phyloP scores from a whole-genome alignment of 1,140 invertebrate species.

The Drosophila bipectinata region DNA sequence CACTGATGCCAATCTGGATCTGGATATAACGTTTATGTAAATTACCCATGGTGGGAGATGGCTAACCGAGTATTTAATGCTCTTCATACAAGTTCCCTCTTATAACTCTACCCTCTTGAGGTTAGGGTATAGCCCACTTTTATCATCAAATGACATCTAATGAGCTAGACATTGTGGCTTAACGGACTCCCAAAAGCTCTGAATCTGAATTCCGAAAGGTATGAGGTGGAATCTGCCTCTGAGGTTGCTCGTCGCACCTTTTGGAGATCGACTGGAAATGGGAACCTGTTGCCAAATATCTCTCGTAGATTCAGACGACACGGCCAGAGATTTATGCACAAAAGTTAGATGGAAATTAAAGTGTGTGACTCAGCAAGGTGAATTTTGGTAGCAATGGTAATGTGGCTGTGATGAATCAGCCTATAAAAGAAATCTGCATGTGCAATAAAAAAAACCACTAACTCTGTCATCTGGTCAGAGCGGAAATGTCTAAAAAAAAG shows the following conservation, averaged over 20 bases:
- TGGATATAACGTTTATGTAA: constrained; percentile 69
- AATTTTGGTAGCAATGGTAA: constrained; percentile 16
- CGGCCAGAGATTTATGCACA: constrained; percentile 46
- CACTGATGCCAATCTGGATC: constrained; percentile 55
- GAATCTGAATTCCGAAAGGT: constrained; percentile 7
- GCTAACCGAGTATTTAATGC: constrained; percentile 9
- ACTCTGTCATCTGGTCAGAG: constrained; percentile 18
- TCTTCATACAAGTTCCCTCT: constrained; percentile 7
- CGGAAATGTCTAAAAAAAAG: constrained; percentile 63
- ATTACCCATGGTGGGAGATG: constrained; percentile 20
- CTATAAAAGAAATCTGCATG: constrained; percentile 44
- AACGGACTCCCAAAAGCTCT: not conserved
- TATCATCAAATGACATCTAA: constrained; percentile 80
- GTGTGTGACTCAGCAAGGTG: constrained; percentile 59
- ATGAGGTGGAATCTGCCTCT: constrained; percentile 26
- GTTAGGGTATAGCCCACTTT: constrained; percentile 44
- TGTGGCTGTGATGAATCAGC: constrained; percentile 54
- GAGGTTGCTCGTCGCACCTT: constrained; percentile 51
- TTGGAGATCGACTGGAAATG: constrained; percentile 35
- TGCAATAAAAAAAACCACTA: constrained; percentile 34
- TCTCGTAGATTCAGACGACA: constrained; percentile 31
- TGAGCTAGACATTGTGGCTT: constrained; percentile 63
- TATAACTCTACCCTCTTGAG: not conserved
- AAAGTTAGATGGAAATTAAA: constrained; percentile 55
- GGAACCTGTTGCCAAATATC: constrained; percentile 73